Percentiles rank a stretch among this genome's conserved stretches.
Conservation (phyloP, 2,888 invertebrate species). For the Diaprepes abbreviatus region DNA sequence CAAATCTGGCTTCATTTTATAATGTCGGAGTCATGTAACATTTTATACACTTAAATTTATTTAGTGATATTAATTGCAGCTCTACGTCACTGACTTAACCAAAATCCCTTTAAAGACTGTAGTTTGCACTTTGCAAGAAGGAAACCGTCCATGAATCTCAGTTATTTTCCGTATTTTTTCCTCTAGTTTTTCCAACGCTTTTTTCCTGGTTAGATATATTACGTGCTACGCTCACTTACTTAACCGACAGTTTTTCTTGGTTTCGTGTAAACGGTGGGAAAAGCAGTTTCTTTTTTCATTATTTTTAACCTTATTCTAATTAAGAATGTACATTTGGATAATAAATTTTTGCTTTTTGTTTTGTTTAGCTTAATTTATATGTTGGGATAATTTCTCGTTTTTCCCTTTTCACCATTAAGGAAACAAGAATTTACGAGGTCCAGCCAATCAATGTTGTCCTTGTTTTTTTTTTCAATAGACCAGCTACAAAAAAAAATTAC, state of each 20-base stretch:
- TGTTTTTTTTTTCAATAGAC: no score
- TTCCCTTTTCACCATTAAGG: no score
- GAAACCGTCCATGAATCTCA: slow-evolving; percentile 36
- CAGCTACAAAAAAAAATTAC: no score
- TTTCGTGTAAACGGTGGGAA: slow-evolving; percentile 10
- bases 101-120: slow-evolving; percentile 20
- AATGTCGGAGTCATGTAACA: no score
- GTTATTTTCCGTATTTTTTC: slow-evolving; percentile 32
- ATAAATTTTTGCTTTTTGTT: no score
- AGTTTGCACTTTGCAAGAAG: slow-evolving; percentile 33
- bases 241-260: slow-evolving; percentile 27
- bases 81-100: neutral
- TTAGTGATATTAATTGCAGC: no score
- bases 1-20: no score
- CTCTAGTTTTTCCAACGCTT: slow-evolving; percentile 20
- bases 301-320: neutral
- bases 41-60: no score
- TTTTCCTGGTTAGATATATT: slow-evolving; percentile 27
- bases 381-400: no score
- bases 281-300: neutral
- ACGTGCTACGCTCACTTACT: slow-evolving; percentile 28
- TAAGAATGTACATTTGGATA: neutral
- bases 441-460: no score
- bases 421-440: no score
- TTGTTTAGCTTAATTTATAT: no score